Evolutionary conservation across 2,113 vertebrate species (phyloP).

Genomic region (Ceuthmochares aereus): DNA sequence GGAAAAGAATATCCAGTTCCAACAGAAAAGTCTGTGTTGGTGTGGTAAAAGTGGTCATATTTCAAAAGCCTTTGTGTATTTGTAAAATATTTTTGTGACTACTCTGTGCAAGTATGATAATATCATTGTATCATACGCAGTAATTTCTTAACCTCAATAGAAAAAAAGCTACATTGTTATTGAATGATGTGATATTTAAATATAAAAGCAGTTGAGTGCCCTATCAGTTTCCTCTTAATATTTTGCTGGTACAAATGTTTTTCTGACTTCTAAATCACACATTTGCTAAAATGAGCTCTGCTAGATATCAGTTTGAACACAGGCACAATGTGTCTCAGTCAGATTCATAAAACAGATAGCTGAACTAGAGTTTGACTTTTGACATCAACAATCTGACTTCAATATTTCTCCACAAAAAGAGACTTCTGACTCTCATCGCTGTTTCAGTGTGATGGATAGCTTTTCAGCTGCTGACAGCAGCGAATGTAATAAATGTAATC

Average conservation of each 20-base stretch:
- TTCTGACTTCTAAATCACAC: slow-evolving; percentile 84
- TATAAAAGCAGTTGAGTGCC: slow-evolving; percentile 77
- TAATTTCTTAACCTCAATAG: slow-evolving; percentile 53
- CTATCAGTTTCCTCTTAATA: slow-evolving; percentile 80
- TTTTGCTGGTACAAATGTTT: slow-evolving; percentile 79
- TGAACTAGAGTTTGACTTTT: slow-evolving; percentile 85
- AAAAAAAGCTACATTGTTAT: slow-evolving; percentile 71
- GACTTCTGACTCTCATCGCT: slow-evolving; percentile 77
- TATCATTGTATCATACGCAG: slow-evolving; percentile 37
- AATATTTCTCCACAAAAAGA: slow-evolving; percentile 82
- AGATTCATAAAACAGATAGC: slow-evolving; percentile 84
- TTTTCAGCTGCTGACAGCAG: slow-evolving; percentile 81
- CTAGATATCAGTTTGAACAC: slow-evolving; percentile 81
- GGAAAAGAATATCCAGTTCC: neutral
- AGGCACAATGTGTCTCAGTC: slow-evolving; percentile 84
- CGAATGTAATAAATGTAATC: slow-evolving; percentile 78
- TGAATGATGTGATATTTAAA: slow-evolving; percentile 76
- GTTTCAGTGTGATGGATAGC: slow-evolving; percentile 79
- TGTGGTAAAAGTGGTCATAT: neutral
- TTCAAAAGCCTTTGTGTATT: neutral
- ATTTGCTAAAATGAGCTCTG: slow-evolving; percentile 84
- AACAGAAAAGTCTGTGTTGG: neutral
- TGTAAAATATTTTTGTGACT: slow-evolving; percentile 4
- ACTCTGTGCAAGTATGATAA: neutral
- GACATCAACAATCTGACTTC: slow-evolving; percentile 87